Evolutionary conservation across 2,888 invertebrate species (phyloP).

Genomic region (Dasypogon diadema): DNA sequence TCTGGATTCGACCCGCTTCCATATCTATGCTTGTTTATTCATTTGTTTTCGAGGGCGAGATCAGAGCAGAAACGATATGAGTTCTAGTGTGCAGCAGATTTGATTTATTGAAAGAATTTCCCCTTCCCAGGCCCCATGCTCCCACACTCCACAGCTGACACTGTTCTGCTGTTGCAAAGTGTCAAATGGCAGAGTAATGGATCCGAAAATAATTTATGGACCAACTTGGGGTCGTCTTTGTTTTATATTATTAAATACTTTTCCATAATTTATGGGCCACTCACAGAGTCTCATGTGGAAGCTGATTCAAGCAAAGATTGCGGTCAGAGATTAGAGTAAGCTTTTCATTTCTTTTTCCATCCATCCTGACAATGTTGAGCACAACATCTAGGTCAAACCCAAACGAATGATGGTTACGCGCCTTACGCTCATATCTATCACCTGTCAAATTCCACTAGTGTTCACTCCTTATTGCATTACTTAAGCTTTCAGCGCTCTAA

Average conservation of each 20-base stretch:
- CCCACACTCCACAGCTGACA: conserved; percentile 7
- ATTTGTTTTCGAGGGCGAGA: conserved; percentile 1
- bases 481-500: conserved; percentile 31
- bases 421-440: neutral
- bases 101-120: conserved; percentile 40
- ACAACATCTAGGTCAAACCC: neutral
- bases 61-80: conserved; percentile 19
- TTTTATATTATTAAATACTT: conserved; percentile 33
- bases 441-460: conserved; percentile 13
- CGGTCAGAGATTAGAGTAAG: neutral
- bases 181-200: conserved; percentile 44
- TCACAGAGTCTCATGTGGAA: conserved; percentile 1
- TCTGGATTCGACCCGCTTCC: neutral
- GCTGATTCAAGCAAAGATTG: neutral
- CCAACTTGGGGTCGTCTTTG: conserved; percentile 26
- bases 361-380: neutral
- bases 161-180: conserved; percentile 13
- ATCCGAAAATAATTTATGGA: conserved; percentile 37
- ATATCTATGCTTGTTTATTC: conserved; percentile 4
- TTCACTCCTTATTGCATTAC: neutral
- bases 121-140: neutral
- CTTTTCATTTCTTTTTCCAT: neutral
- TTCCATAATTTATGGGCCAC: conserved; percentile 3
- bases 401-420: neutral
- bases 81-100: conserved; percentile 30